A percentile compares a stretch with the other conserved stretches of the same genome.
These are phyloP conservation scores for Syngnathus scovelli DNA, from an alignment of 2,113 vertebrate genomes.

Conservation along the genomic window DNA sequence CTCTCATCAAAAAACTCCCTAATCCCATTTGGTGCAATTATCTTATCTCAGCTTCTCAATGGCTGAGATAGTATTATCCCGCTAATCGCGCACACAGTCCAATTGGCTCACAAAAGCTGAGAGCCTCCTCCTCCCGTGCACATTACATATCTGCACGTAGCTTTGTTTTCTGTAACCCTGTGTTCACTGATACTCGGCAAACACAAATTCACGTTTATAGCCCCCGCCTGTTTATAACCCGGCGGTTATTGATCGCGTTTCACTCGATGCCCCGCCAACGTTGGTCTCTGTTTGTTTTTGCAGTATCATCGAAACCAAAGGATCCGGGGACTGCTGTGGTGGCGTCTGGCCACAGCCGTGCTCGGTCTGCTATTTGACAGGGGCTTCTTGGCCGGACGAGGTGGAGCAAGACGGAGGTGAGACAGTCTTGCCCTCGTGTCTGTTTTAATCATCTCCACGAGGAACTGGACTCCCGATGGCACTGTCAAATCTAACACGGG, in stretches of 20 bases:
- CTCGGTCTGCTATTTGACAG: constrained; percentile 67
- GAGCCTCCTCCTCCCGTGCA: constrained; percentile 38
- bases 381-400: constrained; percentile 47
- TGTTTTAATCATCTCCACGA: constrained; percentile 36
- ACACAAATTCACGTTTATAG: background rate
- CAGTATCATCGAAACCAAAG: constrained; percentile 77
- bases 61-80: constrained; percentile 60
- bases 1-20: constrained; percentile 53
- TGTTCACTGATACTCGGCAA: constrained; percentile 18
- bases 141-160: constrained; percentile 46
- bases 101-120: constrained; percentile 45
- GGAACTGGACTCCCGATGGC: constrained; percentile 62
- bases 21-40: constrained; percentile 70
- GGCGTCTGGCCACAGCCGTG: constrained; percentile 66
- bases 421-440: constrained; percentile 9
- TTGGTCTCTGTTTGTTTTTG: constrained; percentile 28
- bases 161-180: constrained; percentile 32
- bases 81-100: constrained; percentile 64
- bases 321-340: constrained; percentile 68
- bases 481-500: constrained; percentile 73
- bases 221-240: constrained; percentile 12
- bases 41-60: constrained; percentile 69
- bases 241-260: constrained; percentile 13
- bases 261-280: constrained; percentile 1
- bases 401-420: constrained; percentile 65